Evolutionary conservation across 2,888 invertebrate species (phyloP).

Genomic region (Peribatodes rhomboidaria): DNA sequence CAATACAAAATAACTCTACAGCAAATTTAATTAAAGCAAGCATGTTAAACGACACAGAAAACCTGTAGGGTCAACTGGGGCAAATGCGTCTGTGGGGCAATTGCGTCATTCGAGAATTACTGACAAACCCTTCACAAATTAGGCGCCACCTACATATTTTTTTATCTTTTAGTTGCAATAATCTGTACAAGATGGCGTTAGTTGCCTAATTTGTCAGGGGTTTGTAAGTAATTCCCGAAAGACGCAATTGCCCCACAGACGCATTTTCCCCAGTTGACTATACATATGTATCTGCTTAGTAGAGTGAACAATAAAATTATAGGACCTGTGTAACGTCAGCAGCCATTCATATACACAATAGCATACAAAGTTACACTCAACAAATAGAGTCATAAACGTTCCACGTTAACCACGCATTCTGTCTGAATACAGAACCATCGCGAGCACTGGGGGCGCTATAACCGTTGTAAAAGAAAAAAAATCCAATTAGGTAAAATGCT

Average conservation of each 20-base stretch:
- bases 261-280: too few species aligned
- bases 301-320: conserved; percentile 5
- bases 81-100: too few species aligned
- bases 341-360: conserved; percentile 24
- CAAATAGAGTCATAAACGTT: conserved; percentile 36
- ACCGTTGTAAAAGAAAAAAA: not conserved
- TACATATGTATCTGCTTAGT: not conserved
- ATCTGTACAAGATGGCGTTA: too few species aligned
- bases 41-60: not conserved
- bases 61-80: too few species aligned
- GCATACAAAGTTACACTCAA: conserved; percentile 27
- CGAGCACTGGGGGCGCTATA: not conserved
- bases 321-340: conserved; percentile 2
- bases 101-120: too few species aligned
- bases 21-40: not conserved
- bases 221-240: too few species aligned
- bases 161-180: too few species aligned
- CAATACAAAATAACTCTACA: too few species aligned
- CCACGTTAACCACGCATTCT: conserved; percentile 21
- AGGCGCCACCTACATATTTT: too few species aligned
- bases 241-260: too few species aligned
- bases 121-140: too few species aligned
- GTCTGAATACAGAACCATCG: conserved; percentile 23
- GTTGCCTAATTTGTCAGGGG: too few species aligned
- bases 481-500: conserved; percentile 10